Evolutionary conservation across 2,113 vertebrate species (phyloP).

Genomic region (Telmatochromis sp.): DNA sequence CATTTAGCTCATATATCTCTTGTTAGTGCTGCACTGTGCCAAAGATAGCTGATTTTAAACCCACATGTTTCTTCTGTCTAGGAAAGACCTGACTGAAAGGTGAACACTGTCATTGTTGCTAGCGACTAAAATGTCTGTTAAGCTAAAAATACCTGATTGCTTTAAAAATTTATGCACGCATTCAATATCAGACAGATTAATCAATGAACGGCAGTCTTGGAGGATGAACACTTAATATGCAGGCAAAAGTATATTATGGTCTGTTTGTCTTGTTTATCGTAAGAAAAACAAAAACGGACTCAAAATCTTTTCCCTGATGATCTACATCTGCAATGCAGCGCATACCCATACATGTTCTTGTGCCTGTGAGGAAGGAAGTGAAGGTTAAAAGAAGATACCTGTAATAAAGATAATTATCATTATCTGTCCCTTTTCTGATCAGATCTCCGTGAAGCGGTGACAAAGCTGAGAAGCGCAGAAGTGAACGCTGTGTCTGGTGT

Average conservation of each 20-base stretch:
- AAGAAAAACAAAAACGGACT: background rate
- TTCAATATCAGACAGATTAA: background rate
- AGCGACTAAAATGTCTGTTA: background rate
- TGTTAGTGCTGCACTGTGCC: background rate
- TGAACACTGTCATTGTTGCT: background rate
- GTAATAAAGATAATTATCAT: background rate
- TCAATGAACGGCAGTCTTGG: background rate
- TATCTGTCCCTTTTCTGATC: background rate
- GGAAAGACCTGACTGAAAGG: background rate
- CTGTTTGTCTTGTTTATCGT: background rate
- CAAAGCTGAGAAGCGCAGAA: constrained; percentile 54
- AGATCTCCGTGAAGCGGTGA: constrained; percentile 68
- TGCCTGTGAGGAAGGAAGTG: background rate
- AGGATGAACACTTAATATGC: background rate
- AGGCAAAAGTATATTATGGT: background rate
- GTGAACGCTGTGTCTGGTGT: constrained; percentile 67
- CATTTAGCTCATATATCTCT: background rate
- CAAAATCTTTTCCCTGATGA: background rate
- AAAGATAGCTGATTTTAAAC: background rate
- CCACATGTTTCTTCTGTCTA: background rate
- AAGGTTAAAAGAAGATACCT: background rate
- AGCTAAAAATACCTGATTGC: background rate
- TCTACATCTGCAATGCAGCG: no score
- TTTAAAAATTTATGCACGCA: background rate
- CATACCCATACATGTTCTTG: background rate